Conservation (phyloP, 2,888 invertebrate genomes). For the Sphinx pinastri region DNA sequence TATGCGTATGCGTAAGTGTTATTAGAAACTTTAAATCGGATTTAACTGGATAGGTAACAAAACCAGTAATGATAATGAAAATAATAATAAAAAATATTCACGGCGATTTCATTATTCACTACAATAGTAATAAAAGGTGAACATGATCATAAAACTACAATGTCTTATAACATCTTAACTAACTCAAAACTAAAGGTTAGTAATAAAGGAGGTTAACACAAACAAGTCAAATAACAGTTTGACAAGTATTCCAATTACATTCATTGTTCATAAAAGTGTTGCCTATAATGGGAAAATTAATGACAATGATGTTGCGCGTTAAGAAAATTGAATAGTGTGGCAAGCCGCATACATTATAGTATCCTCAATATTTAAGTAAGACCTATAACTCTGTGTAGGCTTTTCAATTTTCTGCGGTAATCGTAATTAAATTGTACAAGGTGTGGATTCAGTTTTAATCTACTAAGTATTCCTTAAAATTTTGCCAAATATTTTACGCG, state of each 20-base stretch:
- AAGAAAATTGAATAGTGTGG: slow-evolving; percentile 17
- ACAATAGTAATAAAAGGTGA: not conserved
- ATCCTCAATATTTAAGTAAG: slow-evolving; percentile 14
- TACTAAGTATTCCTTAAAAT: not conserved
- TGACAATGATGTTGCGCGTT: slow-evolving; percentile 10
- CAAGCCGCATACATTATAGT: slow-evolving; percentile 11
- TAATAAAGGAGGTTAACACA: not conserved
- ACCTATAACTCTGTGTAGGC: not conserved
- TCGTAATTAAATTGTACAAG: not conserved
- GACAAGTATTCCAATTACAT: slow-evolving; percentile 6
- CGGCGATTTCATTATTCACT: not conserved
- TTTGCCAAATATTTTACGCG: too few species aligned
- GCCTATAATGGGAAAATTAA: slow-evolving; percentile 19
- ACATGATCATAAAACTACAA: not conserved
- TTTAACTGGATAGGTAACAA: too few species aligned
- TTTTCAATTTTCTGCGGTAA: not conserved
- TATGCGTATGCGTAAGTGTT: too few species aligned
- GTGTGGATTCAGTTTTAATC: not conserved
- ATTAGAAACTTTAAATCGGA: too few species aligned
- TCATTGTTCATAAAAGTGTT: not conserved
- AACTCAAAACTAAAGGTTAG: not conserved
- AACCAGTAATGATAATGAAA: not conserved
- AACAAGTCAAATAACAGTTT: slow-evolving; percentile 1
- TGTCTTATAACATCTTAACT: not conserved
- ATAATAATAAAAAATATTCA: not conserved